Base-by-base conservation (phyloP, 2,113 vertebrate species). In the Anolis sagrei region DNA sequence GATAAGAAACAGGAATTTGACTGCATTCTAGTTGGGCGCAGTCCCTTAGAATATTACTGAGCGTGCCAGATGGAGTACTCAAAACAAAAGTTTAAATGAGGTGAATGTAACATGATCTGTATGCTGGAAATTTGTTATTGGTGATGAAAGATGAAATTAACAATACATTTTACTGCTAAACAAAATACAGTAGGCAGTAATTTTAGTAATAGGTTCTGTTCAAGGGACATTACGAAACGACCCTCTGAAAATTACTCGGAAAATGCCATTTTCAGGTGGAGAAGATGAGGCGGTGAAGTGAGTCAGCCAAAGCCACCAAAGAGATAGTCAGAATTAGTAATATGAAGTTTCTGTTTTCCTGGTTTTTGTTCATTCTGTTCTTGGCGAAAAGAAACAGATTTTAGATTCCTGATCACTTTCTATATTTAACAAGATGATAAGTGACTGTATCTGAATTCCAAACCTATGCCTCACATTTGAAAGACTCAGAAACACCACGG, bases 1-100 rank as follows among this genome's bases (percentile, higher is more conserved):
- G 94, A 95, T 95, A 95, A 94, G 92, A 85, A 74, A 62, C 93
- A 91, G 94, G 94, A 95, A 94, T 95, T 91, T 94, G 93, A 90
- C 87, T 19, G 0, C 61, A 72, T 82, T 92, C 92, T 92, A 93
- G 89, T 87, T 87, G 94, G 92, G 92, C 89, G 92, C 27, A 92
- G 94, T 93, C 86, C 89, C 89, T 94, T 89, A 92, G 88, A 78
- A 93, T 86, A 91, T 87, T 79, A 68, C 66, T 48, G 68, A 87
- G 80, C 87, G 84, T 87, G 86, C 79, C 91, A 85, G 85, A 87
- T 34, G 54, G 82, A 85, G 87, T 81, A 80, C 81, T 84, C 83
- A 83, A 18, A 85, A 90, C 86, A 80, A 0, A 39, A 64, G 81
- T 88, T 92, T 87, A 90, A 86, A 85, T 1, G 34, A 82, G 89